These are phyloP conservation scores for Myiotriccus ornatus DNA, from an alignment of 2,797 vertebrate genomes.

Conservation along the genomic window DNA sequence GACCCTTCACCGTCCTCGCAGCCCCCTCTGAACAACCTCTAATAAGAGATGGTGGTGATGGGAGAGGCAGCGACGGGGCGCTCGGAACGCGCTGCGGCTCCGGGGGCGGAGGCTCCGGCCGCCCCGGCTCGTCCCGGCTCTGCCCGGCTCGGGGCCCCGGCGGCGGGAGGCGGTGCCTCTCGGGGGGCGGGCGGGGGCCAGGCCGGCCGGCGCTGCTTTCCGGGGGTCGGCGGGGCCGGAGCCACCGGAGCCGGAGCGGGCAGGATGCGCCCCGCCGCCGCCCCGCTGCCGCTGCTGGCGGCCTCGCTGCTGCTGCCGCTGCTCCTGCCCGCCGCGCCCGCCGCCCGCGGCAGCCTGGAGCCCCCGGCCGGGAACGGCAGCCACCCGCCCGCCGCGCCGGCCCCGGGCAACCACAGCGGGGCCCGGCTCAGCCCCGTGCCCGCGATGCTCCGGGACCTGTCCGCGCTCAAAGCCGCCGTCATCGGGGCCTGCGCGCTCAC, in stretches of 20 bases:
- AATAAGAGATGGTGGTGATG: not conserved
- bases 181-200: not conserved
- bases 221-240: not conserved
- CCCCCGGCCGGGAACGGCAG: not conserved
- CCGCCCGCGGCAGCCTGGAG: not conserved
- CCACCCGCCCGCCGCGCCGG: not conserved
- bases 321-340: not conserved
- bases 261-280: not conserved
- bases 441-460: slow-evolving; percentile 81
- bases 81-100: not conserved
- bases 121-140: not conserved
- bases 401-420: slow-evolving; percentile 19
- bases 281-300: not conserved
- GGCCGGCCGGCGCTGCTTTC: not conserved
- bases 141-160: not conserved
- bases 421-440: slow-evolving; percentile 74
- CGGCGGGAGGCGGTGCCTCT: not conserved
- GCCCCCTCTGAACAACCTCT: not conserved
- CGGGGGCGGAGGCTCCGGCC: not conserved
- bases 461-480: slow-evolving; percentile 87
- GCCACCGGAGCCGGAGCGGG: not conserved
- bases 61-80: not conserved
- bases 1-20: not conserved
- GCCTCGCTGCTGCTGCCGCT: not conserved
- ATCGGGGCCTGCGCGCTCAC: slow-evolving; percentile 85